These are phyloP conservation scores for Spialia ferax DNA, from an alignment of 2,888 invertebrate genomes.

Conservation along the genomic window DNA sequence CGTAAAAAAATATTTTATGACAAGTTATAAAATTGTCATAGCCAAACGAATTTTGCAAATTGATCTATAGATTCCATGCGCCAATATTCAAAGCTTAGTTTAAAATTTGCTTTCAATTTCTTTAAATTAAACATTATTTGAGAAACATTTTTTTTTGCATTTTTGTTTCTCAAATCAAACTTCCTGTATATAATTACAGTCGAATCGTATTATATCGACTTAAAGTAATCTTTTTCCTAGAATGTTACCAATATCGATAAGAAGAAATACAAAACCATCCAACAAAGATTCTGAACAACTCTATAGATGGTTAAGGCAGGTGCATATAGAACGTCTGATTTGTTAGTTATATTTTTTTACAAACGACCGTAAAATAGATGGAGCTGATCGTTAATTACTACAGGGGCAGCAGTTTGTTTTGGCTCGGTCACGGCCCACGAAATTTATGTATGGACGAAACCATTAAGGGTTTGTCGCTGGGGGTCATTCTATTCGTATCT, in stretches of 20 bases:
- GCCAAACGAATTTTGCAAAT: background rate
- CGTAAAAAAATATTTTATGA: background rate
- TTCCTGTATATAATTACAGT: no score
- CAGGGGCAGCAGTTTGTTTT: conserved; percentile 78
- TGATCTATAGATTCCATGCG: background rate
- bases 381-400: conserved; percentile 43
- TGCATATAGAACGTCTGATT: conserved; percentile 67
- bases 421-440: conserved; percentile 73
- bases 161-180: no score
- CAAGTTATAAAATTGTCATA: background rate
- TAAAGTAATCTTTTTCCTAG: background rate
- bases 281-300: background rate
- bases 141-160: no score
- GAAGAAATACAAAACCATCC: background rate
- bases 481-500: conserved; percentile 49
- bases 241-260: background rate
- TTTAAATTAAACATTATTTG: no score
- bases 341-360: conserved; percentile 72
- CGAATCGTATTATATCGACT: no score
- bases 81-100: background rate
- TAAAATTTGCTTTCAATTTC: background rate
- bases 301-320: conserved; percentile 56
- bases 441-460: conserved; percentile 80
- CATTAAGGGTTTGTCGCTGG: conserved; percentile 80
- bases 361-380: conserved; percentile 80